A percentile compares a stretch with the other conserved stretches of the same genome.
Evolutionary conservation across 1,140 invertebrate genomes (phyloP).

Genomic region (Micrasema longulum): DNA sequence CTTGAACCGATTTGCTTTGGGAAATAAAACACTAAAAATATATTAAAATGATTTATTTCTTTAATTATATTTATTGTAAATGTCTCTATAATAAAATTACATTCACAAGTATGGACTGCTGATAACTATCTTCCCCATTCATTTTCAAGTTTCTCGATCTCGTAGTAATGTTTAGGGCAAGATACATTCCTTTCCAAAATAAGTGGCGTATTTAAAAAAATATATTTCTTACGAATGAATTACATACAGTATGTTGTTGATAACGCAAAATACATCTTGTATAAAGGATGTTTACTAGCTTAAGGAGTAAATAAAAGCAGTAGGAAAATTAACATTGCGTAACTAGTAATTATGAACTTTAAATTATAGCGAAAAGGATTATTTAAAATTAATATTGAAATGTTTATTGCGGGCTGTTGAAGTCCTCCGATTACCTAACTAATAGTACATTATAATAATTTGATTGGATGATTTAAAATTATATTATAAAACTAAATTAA

Average conservation of each 20-base stretch:
- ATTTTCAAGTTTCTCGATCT: constrained; percentile 11
- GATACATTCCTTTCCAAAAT: constrained; percentile 7
- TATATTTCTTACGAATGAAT: constrained; percentile 20
- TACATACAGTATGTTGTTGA: neutral
- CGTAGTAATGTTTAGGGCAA: neutral
- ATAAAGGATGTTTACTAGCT: constrained; percentile 15
- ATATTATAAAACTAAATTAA: constrained; percentile 36
- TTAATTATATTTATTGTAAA: constrained; percentile 43
- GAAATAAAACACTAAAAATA: constrained; percentile 17
- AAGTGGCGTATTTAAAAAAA: constrained; percentile 28
- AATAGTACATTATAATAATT: constrained; percentile 25
- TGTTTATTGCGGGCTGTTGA: constrained; percentile 9
- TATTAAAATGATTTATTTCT: constrained; percentile 46
- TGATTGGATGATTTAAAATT: constrained; percentile 26
- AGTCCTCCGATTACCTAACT: constrained; percentile 1
- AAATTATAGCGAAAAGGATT: constrained; percentile 3
- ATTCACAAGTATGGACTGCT: constrained; percentile 30
- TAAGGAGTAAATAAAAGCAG: constrained; percentile 28
- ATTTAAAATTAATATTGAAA: constrained; percentile 34
- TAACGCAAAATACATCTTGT: constrained; percentile 13
- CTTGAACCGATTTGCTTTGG: neutral
- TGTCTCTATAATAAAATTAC: constrained; percentile 43
- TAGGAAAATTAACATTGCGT: constrained; percentile 11
- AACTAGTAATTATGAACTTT: constrained; percentile 5
- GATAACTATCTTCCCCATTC: neutral